Conservation (phyloP, 1,140 invertebrate genomes). For the Atta cephalotes region DNA sequence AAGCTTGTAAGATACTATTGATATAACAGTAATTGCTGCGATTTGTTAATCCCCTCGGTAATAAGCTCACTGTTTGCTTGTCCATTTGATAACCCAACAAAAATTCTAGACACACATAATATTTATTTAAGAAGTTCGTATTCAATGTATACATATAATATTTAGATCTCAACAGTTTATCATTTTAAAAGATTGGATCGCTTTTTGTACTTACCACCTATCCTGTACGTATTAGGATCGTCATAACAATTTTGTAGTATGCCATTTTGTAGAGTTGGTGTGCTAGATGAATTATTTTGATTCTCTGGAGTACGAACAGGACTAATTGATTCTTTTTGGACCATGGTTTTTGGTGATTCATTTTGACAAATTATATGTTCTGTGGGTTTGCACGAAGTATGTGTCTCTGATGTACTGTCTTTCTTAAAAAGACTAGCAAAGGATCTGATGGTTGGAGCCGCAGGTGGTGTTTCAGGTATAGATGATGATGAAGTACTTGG, state of each 20-base stretch:
- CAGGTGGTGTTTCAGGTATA: constrained; percentile 28
- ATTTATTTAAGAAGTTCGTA: constrained; percentile 58
- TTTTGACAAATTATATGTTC: constrained; percentile 37
- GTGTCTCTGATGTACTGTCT: constrained; percentile 36
- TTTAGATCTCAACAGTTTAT: constrained; percentile 11
- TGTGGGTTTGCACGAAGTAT: constrained; percentile 31
- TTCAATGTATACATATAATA: constrained; percentile 35
- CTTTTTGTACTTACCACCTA: constrained; percentile 87
- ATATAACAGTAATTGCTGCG: constrained; percentile 98
- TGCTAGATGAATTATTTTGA: constrained; percentile 45
- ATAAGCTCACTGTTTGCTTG: constrained; percentile 90
- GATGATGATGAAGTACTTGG: constrained; percentile 32
- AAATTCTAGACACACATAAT: constrained; percentile 88
- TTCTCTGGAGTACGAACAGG: constrained; percentile 4
- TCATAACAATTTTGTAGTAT: constrained; percentile 80
- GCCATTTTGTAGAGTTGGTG: constrained; percentile 35
- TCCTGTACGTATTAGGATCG: constrained; percentile 89
- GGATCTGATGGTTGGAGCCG: constrained; percentile 35
- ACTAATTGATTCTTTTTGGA: constrained; percentile 60
- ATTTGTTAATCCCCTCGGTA: constrained; percentile 95
- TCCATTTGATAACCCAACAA: constrained; percentile 91
- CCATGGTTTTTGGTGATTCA: constrained; percentile 36
- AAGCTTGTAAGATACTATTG: constrained; percentile 96
- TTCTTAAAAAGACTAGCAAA: constrained; percentile 75
- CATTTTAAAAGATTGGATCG: constrained; percentile 7